These are phyloP conservation scores for Scartelaos histophorus DNA, from an alignment of 2,113 vertebrate genomes.

Conservation along the genomic window DNA sequence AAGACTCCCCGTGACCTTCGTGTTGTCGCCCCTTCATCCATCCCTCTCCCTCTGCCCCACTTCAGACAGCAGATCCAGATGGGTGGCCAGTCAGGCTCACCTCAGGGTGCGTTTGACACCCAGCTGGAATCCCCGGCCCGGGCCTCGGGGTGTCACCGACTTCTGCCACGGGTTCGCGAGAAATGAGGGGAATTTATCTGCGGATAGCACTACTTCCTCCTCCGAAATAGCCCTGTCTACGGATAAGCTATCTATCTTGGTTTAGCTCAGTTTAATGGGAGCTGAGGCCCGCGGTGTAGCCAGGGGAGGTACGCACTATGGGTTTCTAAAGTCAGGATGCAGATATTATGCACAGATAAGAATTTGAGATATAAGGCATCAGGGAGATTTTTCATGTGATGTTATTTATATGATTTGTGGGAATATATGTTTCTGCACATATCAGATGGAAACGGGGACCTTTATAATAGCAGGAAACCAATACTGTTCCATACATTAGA, in stretches of 20 bases:
- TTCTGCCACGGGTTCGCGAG: slow-evolving; percentile 15
- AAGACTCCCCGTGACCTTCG: slow-evolving; percentile 26
- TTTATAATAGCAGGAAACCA: not conserved
- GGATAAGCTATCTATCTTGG: slow-evolving; percentile 21
- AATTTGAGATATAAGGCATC: not conserved
- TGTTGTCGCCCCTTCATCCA: slow-evolving; percentile 4
- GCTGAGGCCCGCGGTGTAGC: slow-evolving; percentile 5
- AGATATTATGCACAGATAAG: slow-evolving; percentile 23
- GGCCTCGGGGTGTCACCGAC: slow-evolving; percentile 29
- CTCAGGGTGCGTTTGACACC: slow-evolving; percentile 60
- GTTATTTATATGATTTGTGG: not conserved
- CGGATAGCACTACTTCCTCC: slow-evolving; percentile 1
- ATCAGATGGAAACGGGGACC: slow-evolving; percentile 1
- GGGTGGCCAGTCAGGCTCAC: slow-evolving; percentile 43
- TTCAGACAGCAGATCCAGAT: slow-evolving; percentile 41
- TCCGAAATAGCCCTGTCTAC: slow-evolving; percentile 54
- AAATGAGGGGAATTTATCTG: slow-evolving; percentile 14
- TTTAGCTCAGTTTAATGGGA: slow-evolving; percentile 19
- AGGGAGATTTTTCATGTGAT: slow-evolving; percentile 4
- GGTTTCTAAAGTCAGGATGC: slow-evolving; percentile 14
- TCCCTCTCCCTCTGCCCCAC: not conserved
- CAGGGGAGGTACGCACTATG: slow-evolving; percentile 10
- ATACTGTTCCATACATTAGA: not conserved
- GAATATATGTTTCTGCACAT: not conserved
- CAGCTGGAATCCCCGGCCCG: slow-evolving; percentile 57